Percentiles rank a stretch among this genome's conserved stretches.
Conservation (phyloP, 2,113 vertebrate genomes). For the Coracopsis vasa region DNA sequence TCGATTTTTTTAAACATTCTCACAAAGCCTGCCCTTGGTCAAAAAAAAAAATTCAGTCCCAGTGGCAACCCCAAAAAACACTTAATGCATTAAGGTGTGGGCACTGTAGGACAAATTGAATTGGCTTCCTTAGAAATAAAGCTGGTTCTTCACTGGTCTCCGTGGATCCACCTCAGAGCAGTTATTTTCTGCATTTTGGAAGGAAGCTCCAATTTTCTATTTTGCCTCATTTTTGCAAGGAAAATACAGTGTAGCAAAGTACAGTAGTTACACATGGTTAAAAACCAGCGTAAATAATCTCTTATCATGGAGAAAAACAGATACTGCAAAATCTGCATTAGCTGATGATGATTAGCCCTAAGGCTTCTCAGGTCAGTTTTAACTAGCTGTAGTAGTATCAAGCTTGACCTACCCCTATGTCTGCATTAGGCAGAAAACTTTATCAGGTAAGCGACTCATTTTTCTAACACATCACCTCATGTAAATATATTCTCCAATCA, state of each 20-base stretch:
- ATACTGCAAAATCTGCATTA: not conserved
- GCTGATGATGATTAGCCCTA: not conserved
- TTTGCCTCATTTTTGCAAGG: not conserved
- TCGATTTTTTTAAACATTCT: constrained; percentile 68
- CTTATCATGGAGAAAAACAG: not conserved
- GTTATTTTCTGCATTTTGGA: not conserved
- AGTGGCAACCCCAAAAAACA: not conserved
- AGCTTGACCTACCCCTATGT: not conserved
- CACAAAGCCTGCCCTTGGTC: constrained; percentile 37
- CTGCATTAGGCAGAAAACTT: not conserved
- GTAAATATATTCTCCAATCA: not conserved
- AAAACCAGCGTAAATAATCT: not conserved
- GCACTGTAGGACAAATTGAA: not conserved
- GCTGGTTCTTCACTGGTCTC: not conserved
- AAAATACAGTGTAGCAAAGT: not conserved
- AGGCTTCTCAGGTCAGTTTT: not conserved
- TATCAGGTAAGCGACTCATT: not conserved
- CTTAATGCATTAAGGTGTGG: not conserved
- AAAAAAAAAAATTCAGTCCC: not conserved
- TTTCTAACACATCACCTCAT: not conserved
- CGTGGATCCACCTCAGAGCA: not conserved
- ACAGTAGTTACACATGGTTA: not conserved
- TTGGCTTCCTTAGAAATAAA: not conserved
- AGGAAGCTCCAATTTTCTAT: not conserved
- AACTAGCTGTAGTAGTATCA: not conserved